Evolutionary conservation across 2,888 invertebrate genomes (phyloP).

Genomic region (Sarcophaga rosellei): DNA sequence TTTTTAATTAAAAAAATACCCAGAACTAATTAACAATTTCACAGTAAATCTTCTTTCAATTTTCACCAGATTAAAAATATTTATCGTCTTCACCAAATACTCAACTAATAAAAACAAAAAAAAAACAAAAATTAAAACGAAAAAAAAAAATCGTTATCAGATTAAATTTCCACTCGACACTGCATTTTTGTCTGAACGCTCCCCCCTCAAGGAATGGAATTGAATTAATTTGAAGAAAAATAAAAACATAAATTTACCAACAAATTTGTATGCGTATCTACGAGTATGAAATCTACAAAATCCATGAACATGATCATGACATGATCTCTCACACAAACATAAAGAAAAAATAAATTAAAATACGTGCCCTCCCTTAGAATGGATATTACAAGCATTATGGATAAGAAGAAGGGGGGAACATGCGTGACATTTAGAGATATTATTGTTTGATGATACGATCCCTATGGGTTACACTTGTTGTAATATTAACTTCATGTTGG

Average conservation of each 20-base stretch:
- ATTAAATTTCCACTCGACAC: conserved; percentile 29
- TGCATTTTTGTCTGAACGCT: neutral
- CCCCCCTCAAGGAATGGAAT: neutral
- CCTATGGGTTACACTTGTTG: conserved; percentile 58
- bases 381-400: conserved; percentile 10
- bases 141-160: conserved; percentile 31
- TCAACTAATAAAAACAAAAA: neutral
- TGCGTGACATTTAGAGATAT: conserved; percentile 60
- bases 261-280: conserved; percentile 12
- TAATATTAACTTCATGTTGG: conserved; percentile 58
- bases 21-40: conserved; percentile 4
- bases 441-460: conserved; percentile 19
- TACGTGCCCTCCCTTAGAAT: conserved; percentile 39
- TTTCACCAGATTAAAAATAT: neutral
- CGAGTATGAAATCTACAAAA: neutral
- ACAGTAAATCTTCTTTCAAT: neutral
- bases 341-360: conserved; percentile 41
- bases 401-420: conserved; percentile 49
- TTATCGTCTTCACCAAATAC: neutral
- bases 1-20: conserved; percentile 1
- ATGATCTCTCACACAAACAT: neutral
- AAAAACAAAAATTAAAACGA: too few relatives aligned
- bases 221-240: neutral
- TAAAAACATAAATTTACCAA: conserved; percentile 12
- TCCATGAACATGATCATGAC: conserved; percentile 11